These are phyloP conservation scores for Sebastes umbrosus DNA, from an alignment of 2,797 vertebrate species.

Conservation along the genomic window DNA sequence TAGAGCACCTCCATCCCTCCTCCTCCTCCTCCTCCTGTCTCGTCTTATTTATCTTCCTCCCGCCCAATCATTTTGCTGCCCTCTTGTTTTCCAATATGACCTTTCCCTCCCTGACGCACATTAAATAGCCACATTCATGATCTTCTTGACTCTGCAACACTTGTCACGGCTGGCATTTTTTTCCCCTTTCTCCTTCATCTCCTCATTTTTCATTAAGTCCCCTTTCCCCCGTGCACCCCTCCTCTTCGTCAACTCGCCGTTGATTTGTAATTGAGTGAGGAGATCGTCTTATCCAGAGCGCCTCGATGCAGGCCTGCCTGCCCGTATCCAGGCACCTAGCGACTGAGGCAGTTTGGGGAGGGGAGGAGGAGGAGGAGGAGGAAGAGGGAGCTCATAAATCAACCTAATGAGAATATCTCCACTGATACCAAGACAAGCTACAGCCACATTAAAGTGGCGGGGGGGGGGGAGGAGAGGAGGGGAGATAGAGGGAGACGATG, in stretches of 20 bases:
- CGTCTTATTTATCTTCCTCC: constrained; percentile 30
- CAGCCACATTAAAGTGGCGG: constrained; percentile 58
- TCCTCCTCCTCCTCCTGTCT: constrained; percentile 14
- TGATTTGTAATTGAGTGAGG: constrained; percentile 61
- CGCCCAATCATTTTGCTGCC: constrained; percentile 9
- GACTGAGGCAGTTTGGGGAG: constrained; percentile 23
- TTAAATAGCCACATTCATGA: constrained; percentile 32
- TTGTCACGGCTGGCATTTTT: constrained; percentile 14
- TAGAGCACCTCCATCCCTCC: constrained; percentile 6
- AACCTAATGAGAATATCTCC: constrained; percentile 80
- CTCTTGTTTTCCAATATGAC: constrained; percentile 31
- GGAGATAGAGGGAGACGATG: not conserved
- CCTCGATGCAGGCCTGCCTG: constrained; percentile 38
- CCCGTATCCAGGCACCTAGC: constrained; percentile 37
- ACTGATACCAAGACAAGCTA: constrained; percentile 67
- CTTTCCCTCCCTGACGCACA: constrained; percentile 19
- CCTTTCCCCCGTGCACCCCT: not conserved
- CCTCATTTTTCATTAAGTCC: constrained; percentile 38
- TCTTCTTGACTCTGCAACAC: constrained; percentile 13
- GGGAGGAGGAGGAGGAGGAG: not conserved
- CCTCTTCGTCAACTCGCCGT: constrained; percentile 22
- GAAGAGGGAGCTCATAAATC: constrained; percentile 74
- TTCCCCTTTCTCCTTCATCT: not conserved
- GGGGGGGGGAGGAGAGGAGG: not conserved
- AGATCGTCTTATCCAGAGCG: constrained; percentile 34